Evolutionary conservation across 2,797 vertebrate genomes (phyloP).

Genomic region (Cossypha polioptera): DNA sequence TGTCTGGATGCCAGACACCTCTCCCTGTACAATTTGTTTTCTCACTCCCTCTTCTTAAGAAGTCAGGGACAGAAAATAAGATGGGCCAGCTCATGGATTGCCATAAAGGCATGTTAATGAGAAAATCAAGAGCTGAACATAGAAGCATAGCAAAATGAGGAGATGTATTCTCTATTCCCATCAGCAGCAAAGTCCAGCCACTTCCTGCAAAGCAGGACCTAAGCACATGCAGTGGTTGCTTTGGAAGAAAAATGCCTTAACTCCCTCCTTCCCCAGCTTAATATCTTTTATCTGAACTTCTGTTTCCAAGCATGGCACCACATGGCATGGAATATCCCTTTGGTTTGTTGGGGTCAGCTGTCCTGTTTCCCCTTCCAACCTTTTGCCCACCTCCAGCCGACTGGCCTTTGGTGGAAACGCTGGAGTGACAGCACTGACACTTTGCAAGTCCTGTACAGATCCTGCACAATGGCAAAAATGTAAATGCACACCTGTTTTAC

Average conservation of each 20-base stretch:
- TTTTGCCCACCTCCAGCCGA: neutral
- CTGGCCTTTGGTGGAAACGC: neutral
- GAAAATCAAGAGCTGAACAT: neutral
- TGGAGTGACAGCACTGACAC: neutral
- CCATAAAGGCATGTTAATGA: neutral
- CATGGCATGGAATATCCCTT: neutral
- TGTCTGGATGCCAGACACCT: neutral
- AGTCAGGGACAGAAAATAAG: neutral
- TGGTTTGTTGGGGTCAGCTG: neutral
- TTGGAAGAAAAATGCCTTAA: neutral
- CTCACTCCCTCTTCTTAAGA: neutral
- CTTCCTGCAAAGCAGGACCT: neutral
- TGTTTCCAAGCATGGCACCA: neutral
- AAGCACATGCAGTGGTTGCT: neutral
- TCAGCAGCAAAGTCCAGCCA: neutral
- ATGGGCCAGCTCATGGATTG: neutral
- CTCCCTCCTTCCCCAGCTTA: rapidly evolving
- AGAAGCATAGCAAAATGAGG: neutral
- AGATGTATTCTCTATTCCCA: neutral
- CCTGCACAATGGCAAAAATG: neutral
- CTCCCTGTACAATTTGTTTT: rapidly evolving
- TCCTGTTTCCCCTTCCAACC: neutral
- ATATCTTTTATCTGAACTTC: neutral
- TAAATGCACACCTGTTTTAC: neutral
- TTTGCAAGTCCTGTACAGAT: neutral